These are phyloP conservation scores for Brachyhypopomus gauderio DNA, from an alignment of 2,113 vertebrate species.

Conservation along the genomic window DNA sequence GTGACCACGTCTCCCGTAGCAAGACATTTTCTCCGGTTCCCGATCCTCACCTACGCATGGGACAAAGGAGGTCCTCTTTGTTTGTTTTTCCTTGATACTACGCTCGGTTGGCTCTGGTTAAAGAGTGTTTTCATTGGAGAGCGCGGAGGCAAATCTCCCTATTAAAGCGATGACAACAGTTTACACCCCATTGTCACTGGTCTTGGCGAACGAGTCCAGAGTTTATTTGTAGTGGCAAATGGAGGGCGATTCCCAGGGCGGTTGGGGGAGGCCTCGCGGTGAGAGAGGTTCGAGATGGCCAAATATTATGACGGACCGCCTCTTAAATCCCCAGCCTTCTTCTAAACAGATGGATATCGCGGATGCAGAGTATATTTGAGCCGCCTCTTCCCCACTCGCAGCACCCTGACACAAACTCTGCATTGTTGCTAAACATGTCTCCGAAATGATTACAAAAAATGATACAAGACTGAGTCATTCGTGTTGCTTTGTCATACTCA, in stretches of 20 bases:
- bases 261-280: constrained; percentile 85
- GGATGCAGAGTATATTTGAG: constrained; percentile 48
- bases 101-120: constrained; percentile 60
- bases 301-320: constrained; percentile 78
- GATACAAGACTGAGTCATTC: constrained; percentile 44
- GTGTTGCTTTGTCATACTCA: constrained; percentile 47
- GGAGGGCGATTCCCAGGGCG: constrained; percentile 87
- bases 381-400: constrained; percentile 47
- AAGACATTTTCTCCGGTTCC: constrained; percentile 29
- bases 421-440: constrained; percentile 53
- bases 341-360: constrained; percentile 62
- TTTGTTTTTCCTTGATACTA: constrained; percentile 66
- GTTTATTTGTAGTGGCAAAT: constrained; percentile 66
- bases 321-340: constrained; percentile 86
- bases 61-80: constrained; percentile 59
- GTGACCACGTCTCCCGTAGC: constrained; percentile 53
- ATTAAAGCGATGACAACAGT: constrained; percentile 67
- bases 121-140: constrained; percentile 70
- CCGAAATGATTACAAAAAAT: constrained; percentile 49
- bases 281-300: constrained; percentile 82
- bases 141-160: constrained; percentile 60
- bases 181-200: constrained; percentile 67
- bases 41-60: constrained; percentile 41
- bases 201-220: constrained; percentile 65
- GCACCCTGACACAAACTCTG: constrained; percentile 51